phyloP scores from a whole-genome alignment of 2,797 vertebrate genomes.

The Hafferia zeledoni region DNA sequence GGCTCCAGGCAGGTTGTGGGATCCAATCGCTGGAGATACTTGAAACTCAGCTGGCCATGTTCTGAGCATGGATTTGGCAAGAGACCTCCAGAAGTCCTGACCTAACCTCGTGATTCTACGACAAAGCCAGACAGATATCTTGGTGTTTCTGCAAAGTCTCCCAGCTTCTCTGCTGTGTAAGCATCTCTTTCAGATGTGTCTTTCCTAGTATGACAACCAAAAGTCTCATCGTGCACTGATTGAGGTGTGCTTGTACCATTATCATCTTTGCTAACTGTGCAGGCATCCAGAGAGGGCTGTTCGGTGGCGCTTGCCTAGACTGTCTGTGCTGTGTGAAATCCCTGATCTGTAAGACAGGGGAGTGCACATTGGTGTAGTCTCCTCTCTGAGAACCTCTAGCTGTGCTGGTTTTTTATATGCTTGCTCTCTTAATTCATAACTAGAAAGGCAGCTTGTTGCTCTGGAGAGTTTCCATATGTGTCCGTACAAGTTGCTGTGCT shows the following conservation, averaged over 20 bases:
- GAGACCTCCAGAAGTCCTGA: background rate
- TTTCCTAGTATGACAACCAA: background rate
- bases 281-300: background rate
- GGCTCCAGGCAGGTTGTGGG: background rate
- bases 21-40: background rate
- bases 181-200: background rate
- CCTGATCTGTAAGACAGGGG: background rate
- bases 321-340: background rate
- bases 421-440: background rate
- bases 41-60: background rate
- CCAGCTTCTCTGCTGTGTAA: background rate
- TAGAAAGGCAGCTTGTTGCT: background rate
- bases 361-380: accelerated
- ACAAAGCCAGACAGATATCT: background rate
- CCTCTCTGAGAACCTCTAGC: background rate
- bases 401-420: background rate
- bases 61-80: background rate
- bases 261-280: background rate
- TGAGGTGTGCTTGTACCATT: accelerated
- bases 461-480: background rate
- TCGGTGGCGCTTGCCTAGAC: accelerated
- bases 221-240: background rate
- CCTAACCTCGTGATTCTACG: background rate
- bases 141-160: background rate
- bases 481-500: accelerated